Conservation (phyloP, 2,797 vertebrate genomes). For the Malurus splendens region DNA sequence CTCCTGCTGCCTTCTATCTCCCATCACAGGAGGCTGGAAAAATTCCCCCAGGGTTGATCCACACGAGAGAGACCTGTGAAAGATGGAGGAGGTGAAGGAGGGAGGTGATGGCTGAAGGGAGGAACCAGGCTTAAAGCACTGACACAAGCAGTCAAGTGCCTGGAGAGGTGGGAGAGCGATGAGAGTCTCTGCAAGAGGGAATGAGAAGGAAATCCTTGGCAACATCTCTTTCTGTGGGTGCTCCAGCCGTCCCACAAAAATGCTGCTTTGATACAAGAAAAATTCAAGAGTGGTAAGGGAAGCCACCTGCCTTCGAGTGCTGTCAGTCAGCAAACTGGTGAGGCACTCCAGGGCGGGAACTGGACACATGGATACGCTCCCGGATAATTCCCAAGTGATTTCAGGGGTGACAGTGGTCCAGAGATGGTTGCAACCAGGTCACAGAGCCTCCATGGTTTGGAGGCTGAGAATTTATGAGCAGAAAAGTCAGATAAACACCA, state of each 20-base stretch:
- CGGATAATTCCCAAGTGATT: neutral
- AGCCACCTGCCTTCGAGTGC: fast-evolving
- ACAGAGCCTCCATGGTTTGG: neutral
- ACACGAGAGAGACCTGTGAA: neutral
- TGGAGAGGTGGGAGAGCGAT: neutral
- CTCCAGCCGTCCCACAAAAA: neutral
- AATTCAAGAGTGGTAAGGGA: neutral
- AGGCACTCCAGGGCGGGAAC: neutral
- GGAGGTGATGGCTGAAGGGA: neutral
- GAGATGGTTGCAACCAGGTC: neutral
- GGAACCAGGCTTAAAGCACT: neutral
- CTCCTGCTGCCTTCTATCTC: constrained; percentile 2
- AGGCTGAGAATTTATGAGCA: neutral
- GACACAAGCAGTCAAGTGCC: neutral
- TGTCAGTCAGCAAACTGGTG: neutral
- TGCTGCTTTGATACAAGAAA: neutral
- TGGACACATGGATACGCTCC: fast-evolving
- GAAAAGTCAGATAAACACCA: neutral
- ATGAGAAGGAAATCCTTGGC: neutral
- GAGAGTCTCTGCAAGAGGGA: neutral
- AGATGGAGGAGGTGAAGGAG: neutral
- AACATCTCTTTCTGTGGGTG: neutral
- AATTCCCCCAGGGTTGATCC: neutral
- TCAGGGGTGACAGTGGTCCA: neutral
- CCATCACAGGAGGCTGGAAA: neutral